Conservation (phyloP, 2,797 vertebrate genomes). For the Dicrostonyx torquatus region DNA sequence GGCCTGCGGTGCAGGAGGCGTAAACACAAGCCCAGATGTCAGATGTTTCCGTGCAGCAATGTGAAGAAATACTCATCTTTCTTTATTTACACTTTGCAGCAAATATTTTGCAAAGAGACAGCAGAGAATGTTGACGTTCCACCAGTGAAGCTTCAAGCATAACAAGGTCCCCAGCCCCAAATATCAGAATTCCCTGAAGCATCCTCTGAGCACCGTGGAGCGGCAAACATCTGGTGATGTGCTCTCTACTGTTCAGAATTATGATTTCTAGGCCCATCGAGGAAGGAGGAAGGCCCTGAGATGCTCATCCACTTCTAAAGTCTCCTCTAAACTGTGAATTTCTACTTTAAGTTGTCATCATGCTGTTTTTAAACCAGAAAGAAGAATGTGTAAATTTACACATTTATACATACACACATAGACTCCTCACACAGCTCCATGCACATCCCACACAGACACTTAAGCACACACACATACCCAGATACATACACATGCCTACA, state of each 20-base stretch:
- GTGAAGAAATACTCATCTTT: constrained; percentile 77
- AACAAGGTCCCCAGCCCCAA: constrained; percentile 73
- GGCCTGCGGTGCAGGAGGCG: constrained; percentile 63
- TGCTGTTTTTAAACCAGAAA: not conserved
- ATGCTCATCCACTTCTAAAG: not conserved
- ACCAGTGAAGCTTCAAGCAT: constrained; percentile 71
- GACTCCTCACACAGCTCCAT: not conserved
- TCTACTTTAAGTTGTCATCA: constrained; percentile 14
- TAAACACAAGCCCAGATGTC: constrained; percentile 81
- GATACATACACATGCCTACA: not conserved
- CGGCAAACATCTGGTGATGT: constrained; percentile 71
- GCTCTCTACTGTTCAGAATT: constrained; percentile 44
- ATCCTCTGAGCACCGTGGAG: constrained; percentile 50
- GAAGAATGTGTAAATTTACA: constrained; percentile 40
- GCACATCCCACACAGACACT: not conserved
- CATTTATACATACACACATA: not conserved
- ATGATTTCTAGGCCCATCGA: not conserved
- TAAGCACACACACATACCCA: not conserved
- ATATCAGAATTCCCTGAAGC: constrained; percentile 65
- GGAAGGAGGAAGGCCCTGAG: constrained; percentile 5
- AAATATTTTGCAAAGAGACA: constrained; percentile 84
- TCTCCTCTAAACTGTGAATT: constrained; percentile 6
- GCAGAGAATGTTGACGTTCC: constrained; percentile 82
- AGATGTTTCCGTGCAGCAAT: constrained; percentile 78
- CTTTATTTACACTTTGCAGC: constrained; percentile 84